Conservation (phyloP, 2,888 invertebrate species). For the Diachrysia chrysitis region DNA sequence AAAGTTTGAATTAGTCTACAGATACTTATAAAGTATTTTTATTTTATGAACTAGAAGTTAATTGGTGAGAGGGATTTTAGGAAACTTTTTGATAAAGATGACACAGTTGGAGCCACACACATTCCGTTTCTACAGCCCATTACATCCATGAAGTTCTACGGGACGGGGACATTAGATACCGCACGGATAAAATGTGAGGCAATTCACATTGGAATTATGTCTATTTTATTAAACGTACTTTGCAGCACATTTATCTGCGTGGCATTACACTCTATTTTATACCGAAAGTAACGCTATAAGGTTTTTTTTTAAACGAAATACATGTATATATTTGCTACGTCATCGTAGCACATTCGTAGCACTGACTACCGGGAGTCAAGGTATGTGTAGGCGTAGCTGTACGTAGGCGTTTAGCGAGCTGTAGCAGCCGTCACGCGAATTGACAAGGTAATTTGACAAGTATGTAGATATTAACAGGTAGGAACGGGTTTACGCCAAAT, state of each 20-base stretch:
- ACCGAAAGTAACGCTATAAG: not conserved
- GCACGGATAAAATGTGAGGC: slow-evolving; percentile 53
- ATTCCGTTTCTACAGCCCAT: slow-evolving; percentile 58
- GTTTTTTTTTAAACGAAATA: not conserved
- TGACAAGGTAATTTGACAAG: slow-evolving; percentile 61
- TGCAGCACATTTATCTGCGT: slow-evolving; percentile 39
- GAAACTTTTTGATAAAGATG: slow-evolving; percentile 60
- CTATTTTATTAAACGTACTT: slow-evolving; percentile 50
- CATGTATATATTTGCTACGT: slow-evolving; percentile 43
- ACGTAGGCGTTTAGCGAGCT: slow-evolving; percentile 34
- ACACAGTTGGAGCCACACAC: slow-evolving; percentile 58
- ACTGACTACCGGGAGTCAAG: slow-evolving; percentile 34
- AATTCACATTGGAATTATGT: slow-evolving; percentile 51
- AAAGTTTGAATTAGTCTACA: slow-evolving; percentile 69
- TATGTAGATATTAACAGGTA: slow-evolving; percentile 58
- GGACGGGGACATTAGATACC: slow-evolving; percentile 54
- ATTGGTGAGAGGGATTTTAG: slow-evolving; percentile 59
- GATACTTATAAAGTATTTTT: slow-evolving; percentile 55
- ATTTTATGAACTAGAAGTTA: slow-evolving; percentile 61
- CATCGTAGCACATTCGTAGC: slow-evolving; percentile 57
- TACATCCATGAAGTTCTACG: slow-evolving; percentile 55
- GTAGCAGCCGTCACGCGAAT: slow-evolving; percentile 54
- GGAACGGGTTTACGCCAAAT: slow-evolving; percentile 49
- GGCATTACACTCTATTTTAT: slow-evolving; percentile 26
- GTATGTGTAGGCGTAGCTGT: slow-evolving; percentile 35